These are phyloP conservation scores for Nephrotoma appendiculata DNA, from an alignment of 2,888 invertebrate genomes.

Conservation along the genomic window DNA sequence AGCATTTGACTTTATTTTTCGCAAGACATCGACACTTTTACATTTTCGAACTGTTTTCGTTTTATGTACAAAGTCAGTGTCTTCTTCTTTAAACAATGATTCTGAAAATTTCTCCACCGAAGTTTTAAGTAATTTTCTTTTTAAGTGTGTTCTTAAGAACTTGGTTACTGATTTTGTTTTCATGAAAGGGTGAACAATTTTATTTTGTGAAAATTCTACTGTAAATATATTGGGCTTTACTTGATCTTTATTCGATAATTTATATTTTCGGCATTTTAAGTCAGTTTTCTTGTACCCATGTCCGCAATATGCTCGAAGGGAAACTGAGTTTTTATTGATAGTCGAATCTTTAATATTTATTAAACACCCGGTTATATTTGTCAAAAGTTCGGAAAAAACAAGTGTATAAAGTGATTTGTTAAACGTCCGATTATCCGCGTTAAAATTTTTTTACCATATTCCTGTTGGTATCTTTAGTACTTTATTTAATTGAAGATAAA, in stretches of 20 bases:
- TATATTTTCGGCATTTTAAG: background rate
- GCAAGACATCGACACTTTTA: background rate
- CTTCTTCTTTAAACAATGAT: background rate
- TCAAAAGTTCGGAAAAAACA: background rate
- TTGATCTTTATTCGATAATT: background rate
- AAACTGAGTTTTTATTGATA: background rate
- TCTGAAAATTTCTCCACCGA: background rate
- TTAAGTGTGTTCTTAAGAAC: background rate
- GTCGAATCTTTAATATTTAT: background rate
- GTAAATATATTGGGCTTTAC: background rate
- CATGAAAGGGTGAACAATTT: background rate
- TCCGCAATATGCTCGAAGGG: background rate
- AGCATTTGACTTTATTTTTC: background rate
- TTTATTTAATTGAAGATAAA: background rate
- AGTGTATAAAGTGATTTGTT: background rate
- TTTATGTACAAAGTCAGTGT: background rate
- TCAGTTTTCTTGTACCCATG: background rate
- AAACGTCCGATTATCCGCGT: background rate
- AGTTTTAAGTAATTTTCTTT: background rate
- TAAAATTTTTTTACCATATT: background rate
- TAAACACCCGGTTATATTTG: background rate
- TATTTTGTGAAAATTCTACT: background rate
- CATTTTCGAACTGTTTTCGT: background rate
- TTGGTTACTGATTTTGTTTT: background rate
- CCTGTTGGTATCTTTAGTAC: background rate